These are phyloP conservation scores for Pangasius sanitwongsei DNA, from an alignment of 2,797 vertebrate species.

Conservation along the genomic window DNA sequence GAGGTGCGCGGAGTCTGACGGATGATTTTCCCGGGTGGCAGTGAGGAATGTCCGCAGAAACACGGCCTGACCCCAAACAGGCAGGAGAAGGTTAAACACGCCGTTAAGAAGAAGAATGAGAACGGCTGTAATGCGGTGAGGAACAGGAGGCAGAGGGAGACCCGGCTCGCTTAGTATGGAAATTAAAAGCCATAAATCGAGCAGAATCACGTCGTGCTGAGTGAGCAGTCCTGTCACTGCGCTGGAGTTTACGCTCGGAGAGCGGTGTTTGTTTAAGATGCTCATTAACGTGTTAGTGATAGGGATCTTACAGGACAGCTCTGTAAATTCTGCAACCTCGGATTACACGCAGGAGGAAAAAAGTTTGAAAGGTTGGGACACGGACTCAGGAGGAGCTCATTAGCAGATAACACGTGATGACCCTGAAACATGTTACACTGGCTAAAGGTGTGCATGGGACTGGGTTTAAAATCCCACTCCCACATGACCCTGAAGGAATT, in stretches of 20 bases:
- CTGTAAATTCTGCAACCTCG: conserved; percentile 24
- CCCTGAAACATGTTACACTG: not conserved
- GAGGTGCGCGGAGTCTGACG: not conserved
- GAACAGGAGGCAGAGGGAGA: conserved; percentile 54
- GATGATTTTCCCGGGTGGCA: not conserved
- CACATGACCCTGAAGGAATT: not conserved
- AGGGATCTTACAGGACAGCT: conserved; percentile 25
- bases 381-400: conserved; percentile 5
- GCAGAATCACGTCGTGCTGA: conserved; percentile 48
- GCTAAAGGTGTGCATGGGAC: not conserved
- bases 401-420: not conserved
- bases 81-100: conserved; percentile 59
- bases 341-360: not conserved
- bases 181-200: conserved; percentile 67
- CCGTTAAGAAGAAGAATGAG: conserved; percentile 67
- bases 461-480: not conserved
- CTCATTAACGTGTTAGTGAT: conserved; percentile 48
- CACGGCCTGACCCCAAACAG: conserved; percentile 18
- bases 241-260: conserved; percentile 24
- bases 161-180: conserved; percentile 62
- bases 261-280: conserved; percentile 26
- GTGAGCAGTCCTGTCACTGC: conserved; percentile 33
- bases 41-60: conserved; percentile 19
- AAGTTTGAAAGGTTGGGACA: conserved; percentile 31
- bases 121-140: conserved; percentile 46